Base-by-base conservation (phyloP, 1,140 invertebrate species). In the Lepidurus apus region DNA sequence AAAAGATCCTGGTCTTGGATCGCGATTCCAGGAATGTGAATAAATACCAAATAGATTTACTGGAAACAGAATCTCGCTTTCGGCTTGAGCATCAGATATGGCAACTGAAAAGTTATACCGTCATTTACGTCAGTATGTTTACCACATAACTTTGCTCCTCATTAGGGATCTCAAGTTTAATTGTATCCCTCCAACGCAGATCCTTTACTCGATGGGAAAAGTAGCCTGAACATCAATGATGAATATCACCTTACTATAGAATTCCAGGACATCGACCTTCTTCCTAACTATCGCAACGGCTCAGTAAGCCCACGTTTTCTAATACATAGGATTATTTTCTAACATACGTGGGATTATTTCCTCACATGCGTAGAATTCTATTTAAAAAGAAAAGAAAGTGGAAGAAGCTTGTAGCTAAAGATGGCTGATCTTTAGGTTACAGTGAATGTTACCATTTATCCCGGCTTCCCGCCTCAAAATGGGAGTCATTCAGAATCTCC, bases 221-320 rank as follows among this genome's bases (percentile, higher is more conserved):
- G 44, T 43, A 79, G 44, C 42, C 43, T 34, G 65, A 42, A 74
- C 34, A 45, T 74, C 43, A 74, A 42, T 42, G 74, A 74, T n/a
- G 73, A 42, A 5, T 87, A 86, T 81, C 82, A 80, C 74, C 84
- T 87, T n/a, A 79, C 84, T 1, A 81, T 87, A 34, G 85, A 84
- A 81, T 83, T 86, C 0, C 84, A 80, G 21, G 86, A 87, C 78
- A 84, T 84, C 77, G 83, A 83, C 13, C 80, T 87, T 21, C 75
- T 85, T 3, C 80, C 84, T 8, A 82, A 82, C 21, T 80, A 83
- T 43, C 85, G 84, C 17, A 81, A 78, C 77, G 74, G 73, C 43
- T 44, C 76, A 45, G 81, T 81, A 75, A 77, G 75, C 24, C 10
- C 11, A 43, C 26, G 7, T 13, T 45, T 13, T 7, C 17, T 9